phyloP scores from a whole-genome alignment of 2,113 vertebrate species.

The Cyanistes caeruleus region DNA sequence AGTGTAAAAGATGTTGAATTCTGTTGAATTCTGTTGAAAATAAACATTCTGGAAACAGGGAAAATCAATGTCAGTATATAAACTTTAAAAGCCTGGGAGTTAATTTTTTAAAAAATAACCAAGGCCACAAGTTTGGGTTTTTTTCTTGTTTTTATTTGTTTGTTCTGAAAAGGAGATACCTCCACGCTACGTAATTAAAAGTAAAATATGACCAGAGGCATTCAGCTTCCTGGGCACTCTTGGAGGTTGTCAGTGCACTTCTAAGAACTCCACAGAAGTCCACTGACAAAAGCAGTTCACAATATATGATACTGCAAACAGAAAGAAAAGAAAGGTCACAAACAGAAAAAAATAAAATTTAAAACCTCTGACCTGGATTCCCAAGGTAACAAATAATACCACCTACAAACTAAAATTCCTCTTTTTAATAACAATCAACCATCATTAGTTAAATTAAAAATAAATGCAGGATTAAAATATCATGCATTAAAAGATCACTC shows the following conservation, averaged over 20 bases:
- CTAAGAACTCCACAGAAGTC: background rate
- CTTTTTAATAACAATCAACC: conserved; percentile 25
- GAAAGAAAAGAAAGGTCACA: background rate
- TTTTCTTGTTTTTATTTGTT: background rate
- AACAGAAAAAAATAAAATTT: accelerated
- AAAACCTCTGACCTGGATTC: background rate
- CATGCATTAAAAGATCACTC: background rate
- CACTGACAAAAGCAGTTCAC: background rate
- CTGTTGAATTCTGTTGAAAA: too few species aligned
- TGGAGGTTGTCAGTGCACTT: background rate
- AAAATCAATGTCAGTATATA: background rate
- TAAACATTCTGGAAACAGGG: background rate
- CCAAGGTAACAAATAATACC: background rate
- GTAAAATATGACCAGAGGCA: background rate
- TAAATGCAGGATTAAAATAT: conserved; percentile 27
- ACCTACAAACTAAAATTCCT: background rate
- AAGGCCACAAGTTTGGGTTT: background rate
- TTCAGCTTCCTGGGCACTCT: background rate
- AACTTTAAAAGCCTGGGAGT: background rate
- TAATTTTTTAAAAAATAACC: background rate
- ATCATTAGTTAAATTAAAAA: conserved; percentile 47
- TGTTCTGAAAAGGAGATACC: background rate
- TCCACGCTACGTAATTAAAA: background rate
- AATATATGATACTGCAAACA: background rate
- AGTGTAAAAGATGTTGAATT: background rate